Percentiles rank a stretch among this genome's conserved stretches.
phyloP scores from a whole-genome alignment of 2,113 vertebrate species.

The Sceloporus tristichus region DNA sequence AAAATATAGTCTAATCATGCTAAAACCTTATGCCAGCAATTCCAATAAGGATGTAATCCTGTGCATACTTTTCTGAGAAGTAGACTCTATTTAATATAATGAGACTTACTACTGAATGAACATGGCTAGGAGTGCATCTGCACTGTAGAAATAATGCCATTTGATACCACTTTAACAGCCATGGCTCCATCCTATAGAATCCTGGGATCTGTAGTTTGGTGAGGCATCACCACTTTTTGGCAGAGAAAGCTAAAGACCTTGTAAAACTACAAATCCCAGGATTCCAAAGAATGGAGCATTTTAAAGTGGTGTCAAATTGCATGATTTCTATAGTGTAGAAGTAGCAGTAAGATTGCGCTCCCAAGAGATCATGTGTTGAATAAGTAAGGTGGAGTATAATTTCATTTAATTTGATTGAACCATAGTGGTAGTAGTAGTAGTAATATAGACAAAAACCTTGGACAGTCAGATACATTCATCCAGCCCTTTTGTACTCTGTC shows the following conservation, averaged over 20 bases:
- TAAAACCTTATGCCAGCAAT: background rate
- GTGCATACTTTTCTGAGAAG: background rate
- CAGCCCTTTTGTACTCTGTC: background rate
- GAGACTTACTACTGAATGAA: background rate
- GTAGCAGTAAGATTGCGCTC: no score
- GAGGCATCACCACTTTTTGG: no score
- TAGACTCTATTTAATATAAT: background rate
- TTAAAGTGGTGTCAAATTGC: no score
- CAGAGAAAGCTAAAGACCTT: no score
- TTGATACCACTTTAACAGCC: no score
- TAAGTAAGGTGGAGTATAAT: constrained; percentile 1
- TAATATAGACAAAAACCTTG: background rate
- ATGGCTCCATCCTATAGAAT: no score
- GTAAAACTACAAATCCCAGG: no score
- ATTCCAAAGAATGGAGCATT: no score
- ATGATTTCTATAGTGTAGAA: no score
- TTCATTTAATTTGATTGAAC: background rate
- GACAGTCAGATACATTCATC: background rate
- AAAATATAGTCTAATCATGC: constrained; percentile 33
- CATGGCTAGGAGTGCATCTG: background rate
- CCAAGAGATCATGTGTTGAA: background rate
- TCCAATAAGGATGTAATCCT: background rate
- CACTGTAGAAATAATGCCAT: no score
- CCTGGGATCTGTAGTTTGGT: no score
- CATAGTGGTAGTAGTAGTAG: background rate